These are phyloP conservation scores for Lanistes nyassanus DNA, from an alignment of 1,140 invertebrate species.

Conservation along the genomic window DNA sequence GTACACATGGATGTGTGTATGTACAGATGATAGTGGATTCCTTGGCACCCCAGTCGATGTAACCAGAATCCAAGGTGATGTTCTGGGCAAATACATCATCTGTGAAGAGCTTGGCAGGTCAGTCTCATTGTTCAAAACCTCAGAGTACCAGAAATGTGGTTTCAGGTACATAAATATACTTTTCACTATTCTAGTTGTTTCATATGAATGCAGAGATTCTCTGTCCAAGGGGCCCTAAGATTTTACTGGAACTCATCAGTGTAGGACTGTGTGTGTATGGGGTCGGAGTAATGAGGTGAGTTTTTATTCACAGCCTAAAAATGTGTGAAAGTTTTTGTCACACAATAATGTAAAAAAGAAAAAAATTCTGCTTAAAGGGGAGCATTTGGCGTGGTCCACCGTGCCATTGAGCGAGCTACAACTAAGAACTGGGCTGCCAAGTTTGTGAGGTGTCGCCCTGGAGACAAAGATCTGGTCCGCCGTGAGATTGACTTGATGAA, in stretches of 20 bases:
- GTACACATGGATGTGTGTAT: not conserved
- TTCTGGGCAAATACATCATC: constrained; percentile 64
- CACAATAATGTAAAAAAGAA: not conserved
- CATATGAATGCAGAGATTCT: too few species aligned
- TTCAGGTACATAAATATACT: too few species aligned
- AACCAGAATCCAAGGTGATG: constrained; percentile 57
- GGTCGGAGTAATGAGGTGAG: too few species aligned
- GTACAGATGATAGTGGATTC: constrained; percentile 55
- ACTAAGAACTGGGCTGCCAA: constrained; percentile 98
- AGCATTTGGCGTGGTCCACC: constrained; percentile 97
- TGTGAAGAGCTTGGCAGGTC: constrained; percentile 65
- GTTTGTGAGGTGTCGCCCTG: constrained; percentile 95
- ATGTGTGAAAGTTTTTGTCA: too few species aligned
- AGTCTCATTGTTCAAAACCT: not conserved
- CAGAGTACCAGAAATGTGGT: too few species aligned
- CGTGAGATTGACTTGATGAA: constrained; percentile 99
- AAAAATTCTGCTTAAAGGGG: constrained; percentile 70
- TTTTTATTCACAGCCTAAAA: too few species aligned
- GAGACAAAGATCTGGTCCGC: constrained; percentile 94
- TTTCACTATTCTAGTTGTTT: too few species aligned
- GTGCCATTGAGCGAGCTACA: constrained; percentile 93
- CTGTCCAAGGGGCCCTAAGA: too few species aligned
- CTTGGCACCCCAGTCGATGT: constrained; percentile 53
- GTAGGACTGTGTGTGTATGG: too few species aligned
- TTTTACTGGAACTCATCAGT: too few species aligned